Evolutionary conservation across 1,140 invertebrate genomes (phyloP), one percentile per base, ranked within the genome.

Genomic region (Magallana angulata): DNA sequence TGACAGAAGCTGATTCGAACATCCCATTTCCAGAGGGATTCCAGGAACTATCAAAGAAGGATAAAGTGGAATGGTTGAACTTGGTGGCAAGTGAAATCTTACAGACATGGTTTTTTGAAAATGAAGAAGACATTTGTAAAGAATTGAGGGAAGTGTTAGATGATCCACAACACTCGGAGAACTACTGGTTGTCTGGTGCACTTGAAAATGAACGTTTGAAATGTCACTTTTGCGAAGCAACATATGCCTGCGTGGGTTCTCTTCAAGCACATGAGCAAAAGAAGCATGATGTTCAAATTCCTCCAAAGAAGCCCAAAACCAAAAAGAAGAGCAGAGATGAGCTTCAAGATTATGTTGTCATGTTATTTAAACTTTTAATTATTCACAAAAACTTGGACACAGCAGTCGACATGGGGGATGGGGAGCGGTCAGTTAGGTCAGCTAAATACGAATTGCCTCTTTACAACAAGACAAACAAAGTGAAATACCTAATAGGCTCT

Each of bases 371-470:
- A 62, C 83, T 90, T 4, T 12, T 30, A 12, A 11, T 83, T 6
- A 56, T 87, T 7, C 85, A 84, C 57, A 89, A 89, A 64, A 90
- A 89, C 30, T 76, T 90, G 57, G 87, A 89, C 62, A 58, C 57
- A 60, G 89, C 89, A n/a, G 83, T 90, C 48, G 84, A 90, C 62
- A 90, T 90, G 87, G 89, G 58, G 5, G 85, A 90, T 85, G 87
- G 89, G 48, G 24, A 85, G 1, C 12, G 87, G 5, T 81, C 5
- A 85, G 87, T 90, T 48, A 3, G 87, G 24, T 85, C 82, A n/a
- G 87, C 82, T 68, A 88, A 88, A 81, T 88, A 90, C 82, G 87
- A 87, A 58, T 12, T 89, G n/a, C 87, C 87, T 30, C 64, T 90
- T 9, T 90, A 88, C 82, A 87, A 88, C 30, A 85, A 58, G 36